Base-by-base conservation (phyloP, 2,113 vertebrate genomes). In the Hydropotes inermis region DNA sequence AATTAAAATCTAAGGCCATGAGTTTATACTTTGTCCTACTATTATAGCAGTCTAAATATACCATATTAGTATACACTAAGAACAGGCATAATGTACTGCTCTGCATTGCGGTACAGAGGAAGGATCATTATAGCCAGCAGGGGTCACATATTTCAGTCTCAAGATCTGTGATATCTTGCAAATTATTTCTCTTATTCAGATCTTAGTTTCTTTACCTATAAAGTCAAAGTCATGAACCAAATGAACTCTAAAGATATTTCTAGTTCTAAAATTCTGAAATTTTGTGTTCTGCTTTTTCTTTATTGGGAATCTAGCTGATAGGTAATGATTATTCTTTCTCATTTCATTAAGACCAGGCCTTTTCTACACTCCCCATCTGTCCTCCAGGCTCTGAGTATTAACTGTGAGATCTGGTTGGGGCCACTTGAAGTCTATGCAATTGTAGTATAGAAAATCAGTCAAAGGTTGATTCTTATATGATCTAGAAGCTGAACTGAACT, bases 181-280 rank as follows among this genome's bases (percentile, higher is more conserved):
- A 94, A 61, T 83, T 82, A 88, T 87, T 83, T 86, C 6, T 92
- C 15, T 45, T 87, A 33, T 93, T 17, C 81, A 45, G 15, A 95
- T 89, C 76, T 91, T 52, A 94, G 61, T 92, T 96, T 97, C 76
- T 52, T 90, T 58, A 96, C 90, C 57, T 90, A 43, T 58, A 70
- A 94, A 87, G 19, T 3, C 2, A 33, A 96, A 89, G 21, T 57
- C 55, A 28, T 43, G 17, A 93, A 27, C 6, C 61, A 50, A 3
- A 67, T n/a, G 50, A 94, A 67, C 6, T 85, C 33, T 52, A 88
- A 87, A 96, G 12, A 10, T 52, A 54, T 79, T 81, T 58, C 3
- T 45, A 87, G 15, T 52, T 54, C 10, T 87, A 95, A 94, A 76
- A 88, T 94, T 70, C 16, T 57, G 2, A 47, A 82, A 93, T 79